These are phyloP conservation scores for Cepaea nemoralis DNA, from an alignment of 1,140 invertebrate species.

Conservation along the genomic window DNA sequence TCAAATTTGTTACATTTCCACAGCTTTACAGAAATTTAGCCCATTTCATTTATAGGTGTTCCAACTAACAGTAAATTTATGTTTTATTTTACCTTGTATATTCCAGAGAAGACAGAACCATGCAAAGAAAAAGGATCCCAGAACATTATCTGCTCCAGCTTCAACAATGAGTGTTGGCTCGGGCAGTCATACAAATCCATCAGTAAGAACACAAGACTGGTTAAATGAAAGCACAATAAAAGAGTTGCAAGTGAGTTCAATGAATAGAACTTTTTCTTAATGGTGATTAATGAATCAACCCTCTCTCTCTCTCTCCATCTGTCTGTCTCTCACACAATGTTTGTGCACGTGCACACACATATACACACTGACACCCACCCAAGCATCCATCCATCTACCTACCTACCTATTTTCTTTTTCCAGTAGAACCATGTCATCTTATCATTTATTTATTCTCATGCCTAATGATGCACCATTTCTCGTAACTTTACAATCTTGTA, in stretches of 20 bases:
- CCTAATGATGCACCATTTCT: too few species aligned
- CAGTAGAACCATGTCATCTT: too few species aligned
- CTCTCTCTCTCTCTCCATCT: neutral
- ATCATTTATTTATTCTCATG: too few species aligned
- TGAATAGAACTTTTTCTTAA: neutral
- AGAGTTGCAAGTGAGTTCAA: constrained; percentile 53
- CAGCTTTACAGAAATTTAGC: neutral
- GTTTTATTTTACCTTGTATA: neutral
- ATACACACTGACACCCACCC: too few species aligned
- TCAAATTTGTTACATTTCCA: neutral
- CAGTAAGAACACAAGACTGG: constrained; percentile 57
- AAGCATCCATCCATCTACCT: too few species aligned
- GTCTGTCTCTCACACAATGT: neutral
- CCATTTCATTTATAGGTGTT: too few species aligned
- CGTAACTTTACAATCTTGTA: too few species aligned
- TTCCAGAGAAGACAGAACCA: constrained; percentile 3
- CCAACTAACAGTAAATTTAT: too few species aligned
- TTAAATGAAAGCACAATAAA: constrained; percentile 55
- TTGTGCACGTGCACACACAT: neutral
- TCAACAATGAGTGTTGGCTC: constrained; percentile 39
- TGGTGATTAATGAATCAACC: neutral
- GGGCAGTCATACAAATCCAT: constrained; percentile 48
- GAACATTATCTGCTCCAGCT: constrained; percentile 8
- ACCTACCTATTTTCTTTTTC: too few species aligned
- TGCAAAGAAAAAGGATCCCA: constrained; percentile 11